A percentile compares a stretch with the other conserved stretches of the same genome.
phyloP scores from a whole-genome alignment of 92 coral and sea anemone species.

The Pocillopora meandrina region DNA sequence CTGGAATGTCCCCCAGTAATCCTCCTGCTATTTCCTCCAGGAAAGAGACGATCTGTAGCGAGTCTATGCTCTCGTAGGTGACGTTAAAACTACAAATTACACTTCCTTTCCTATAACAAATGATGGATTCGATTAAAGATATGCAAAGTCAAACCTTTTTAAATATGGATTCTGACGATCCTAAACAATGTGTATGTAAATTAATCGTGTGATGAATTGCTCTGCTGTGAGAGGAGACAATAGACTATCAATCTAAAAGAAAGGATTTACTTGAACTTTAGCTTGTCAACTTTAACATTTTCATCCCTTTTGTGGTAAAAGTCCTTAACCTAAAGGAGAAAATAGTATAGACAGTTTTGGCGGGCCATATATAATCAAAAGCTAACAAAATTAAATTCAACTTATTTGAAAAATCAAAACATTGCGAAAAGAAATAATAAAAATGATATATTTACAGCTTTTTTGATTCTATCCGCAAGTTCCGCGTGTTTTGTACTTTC shows the following conservation, averaged over 20 bases:
- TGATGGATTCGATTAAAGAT: no score
- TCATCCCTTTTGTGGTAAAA: neutral
- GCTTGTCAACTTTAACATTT: neutral
- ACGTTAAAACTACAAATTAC: conserved; percentile 46
- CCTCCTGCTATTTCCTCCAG: conserved; percentile 54
- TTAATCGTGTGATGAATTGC: no score
- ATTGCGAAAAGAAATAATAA: neutral
- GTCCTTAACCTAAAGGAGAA: neutral
- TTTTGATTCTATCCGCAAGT: neutral
- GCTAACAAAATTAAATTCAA: no score
- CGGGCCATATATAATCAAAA: no score
- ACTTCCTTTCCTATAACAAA: conserved; percentile 43
- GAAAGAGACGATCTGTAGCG: conserved; percentile 43
- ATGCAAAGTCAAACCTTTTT: no score
- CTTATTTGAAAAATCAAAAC: neutral
- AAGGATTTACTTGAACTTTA: neutral
- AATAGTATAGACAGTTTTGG: neutral
- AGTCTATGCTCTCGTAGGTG: conserved; percentile 38
- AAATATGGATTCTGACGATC: no score
- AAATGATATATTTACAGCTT: conserved; percentile 10
- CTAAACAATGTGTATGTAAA: no score
- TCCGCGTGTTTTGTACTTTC: neutral
- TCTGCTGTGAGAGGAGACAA: no score
- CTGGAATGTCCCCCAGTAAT: conserved; percentile 24
- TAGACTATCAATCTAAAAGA: neutral